These are phyloP conservation scores for Paraescarpia echinospica DNA, from an alignment of 1,140 invertebrate genomes.

Conservation along the genomic window DNA sequence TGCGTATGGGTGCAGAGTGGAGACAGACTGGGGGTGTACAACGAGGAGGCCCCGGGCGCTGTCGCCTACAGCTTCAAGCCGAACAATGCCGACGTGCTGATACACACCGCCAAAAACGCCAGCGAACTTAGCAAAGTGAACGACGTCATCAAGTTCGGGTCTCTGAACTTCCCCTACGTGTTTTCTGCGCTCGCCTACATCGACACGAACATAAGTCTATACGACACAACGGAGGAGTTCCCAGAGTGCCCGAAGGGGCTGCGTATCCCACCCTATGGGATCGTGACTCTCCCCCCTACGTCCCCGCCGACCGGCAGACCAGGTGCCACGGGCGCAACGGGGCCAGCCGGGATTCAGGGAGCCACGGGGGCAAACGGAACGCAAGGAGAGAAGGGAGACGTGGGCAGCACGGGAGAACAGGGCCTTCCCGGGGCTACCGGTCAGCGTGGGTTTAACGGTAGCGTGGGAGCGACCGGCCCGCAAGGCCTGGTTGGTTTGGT, in stretches of 20 bases:
- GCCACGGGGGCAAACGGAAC: neutral
- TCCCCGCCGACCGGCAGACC: neutral
- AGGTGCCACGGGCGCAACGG: conserved; percentile 16
- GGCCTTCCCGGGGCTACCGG: neutral
- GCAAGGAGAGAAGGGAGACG: neutral
- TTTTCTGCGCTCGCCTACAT: conserved; percentile 22
- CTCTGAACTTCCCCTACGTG: conserved; percentile 18
- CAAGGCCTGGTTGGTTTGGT: neutral
- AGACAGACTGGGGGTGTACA: conserved; percentile 22
- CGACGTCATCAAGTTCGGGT: conserved; percentile 8
- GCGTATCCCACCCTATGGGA: conserved; percentile 11
- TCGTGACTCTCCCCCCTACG: neutral
- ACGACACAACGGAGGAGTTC: neutral
- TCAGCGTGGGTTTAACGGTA: neutral
- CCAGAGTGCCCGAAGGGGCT: conserved; percentile 10
- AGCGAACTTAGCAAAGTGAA: neutral
- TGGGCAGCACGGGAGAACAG: neutral
- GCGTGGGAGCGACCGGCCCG: conserved; percentile 3
- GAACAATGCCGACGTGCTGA: neutral
- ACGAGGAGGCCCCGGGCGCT: conserved; percentile 19
- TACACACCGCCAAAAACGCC: neutral
- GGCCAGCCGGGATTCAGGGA: conserved; percentile 3
- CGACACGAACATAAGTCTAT: conserved; percentile 13
- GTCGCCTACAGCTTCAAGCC: conserved; percentile 17
- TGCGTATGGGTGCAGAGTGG: conserved; percentile 14